phyloP scores from a whole-genome alignment of 1,140 invertebrate species.

The Tetramorium parvispinum region DNA sequence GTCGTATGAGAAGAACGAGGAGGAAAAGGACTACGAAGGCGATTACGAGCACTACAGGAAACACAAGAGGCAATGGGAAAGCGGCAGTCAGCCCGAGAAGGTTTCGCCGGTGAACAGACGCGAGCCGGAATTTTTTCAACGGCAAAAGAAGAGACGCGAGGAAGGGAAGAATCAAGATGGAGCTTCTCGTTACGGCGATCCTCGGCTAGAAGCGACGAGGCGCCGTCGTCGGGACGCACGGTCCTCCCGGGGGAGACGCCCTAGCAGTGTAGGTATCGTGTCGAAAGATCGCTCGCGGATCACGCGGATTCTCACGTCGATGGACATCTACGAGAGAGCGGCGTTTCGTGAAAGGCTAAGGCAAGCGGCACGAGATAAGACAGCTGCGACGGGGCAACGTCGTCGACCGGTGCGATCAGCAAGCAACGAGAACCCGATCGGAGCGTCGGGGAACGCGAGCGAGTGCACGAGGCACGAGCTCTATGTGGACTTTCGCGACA shows the following conservation, averaged over 20 bases:
- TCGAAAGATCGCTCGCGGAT: conserved; percentile 9
- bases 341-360: conserved; percentile 69
- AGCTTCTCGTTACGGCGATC: not conserved
- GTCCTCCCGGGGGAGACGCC: not conserved
- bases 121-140: conserved; percentile 64
- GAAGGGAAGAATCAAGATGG: not conserved
- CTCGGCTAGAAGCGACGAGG: not conserved
- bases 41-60: not conserved
- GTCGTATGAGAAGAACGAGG: conserved; percentile 2
- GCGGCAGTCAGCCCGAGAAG: conserved; percentile 63
- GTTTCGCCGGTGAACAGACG: conserved; percentile 16
- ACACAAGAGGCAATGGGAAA: not conserved
- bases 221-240: conserved; percentile 40
- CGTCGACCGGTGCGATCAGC: conserved; percentile 34
- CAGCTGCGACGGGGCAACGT: not conserved
- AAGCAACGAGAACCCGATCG: not conserved
- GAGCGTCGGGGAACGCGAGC: conserved; percentile 50
- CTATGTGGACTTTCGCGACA: conserved; percentile 88
- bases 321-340: conserved; percentile 77
- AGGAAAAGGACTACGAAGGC: conserved; percentile 38
- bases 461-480: conserved; percentile 85
- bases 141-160: conserved; percentile 64
- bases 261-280: conserved; percentile 28
- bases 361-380: not conserved
- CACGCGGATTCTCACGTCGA: conserved; percentile 63